Conservation (phyloP, 2,797 vertebrate species). For the Limnodromus scolopaceus region DNA sequence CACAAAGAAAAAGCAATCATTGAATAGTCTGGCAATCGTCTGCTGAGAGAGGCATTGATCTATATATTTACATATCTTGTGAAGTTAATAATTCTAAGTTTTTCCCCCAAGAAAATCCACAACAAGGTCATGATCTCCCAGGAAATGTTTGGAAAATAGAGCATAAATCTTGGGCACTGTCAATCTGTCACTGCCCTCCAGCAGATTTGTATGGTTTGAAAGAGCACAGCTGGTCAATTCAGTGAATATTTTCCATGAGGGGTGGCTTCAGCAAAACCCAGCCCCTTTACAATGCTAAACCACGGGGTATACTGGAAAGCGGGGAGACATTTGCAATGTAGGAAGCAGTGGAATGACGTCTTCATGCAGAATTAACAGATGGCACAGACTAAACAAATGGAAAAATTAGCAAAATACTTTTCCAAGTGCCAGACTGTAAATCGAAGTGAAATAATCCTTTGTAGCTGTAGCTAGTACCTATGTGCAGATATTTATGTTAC, state of each 20-base stretch:
- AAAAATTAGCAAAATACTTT: conserved; percentile 18
- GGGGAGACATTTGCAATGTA: neutral
- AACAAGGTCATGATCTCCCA: neutral
- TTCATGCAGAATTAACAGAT: conserved; percentile 1
- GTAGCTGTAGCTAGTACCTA: neutral
- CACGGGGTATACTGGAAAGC: neutral
- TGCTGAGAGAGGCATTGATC: neutral
- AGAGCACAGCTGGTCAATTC: neutral
- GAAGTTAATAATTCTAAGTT: neutral
- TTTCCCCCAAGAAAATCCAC: neutral
- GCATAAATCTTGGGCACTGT: neutral
- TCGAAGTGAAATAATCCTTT: neutral
- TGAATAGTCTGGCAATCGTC: neutral
- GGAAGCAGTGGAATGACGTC: neutral
- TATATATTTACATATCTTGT: conserved; percentile 3
- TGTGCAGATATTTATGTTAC: neutral
- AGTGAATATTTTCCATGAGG: neutral
- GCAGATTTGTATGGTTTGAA: neutral
- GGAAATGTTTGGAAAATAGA: neutral
- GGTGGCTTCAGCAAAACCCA: neutral
- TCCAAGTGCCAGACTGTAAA: neutral
- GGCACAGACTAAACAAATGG: neutral
- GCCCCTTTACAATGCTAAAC: neutral
- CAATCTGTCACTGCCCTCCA: neutral
- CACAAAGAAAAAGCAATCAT: neutral